These are phyloP conservation scores for Callospermophilus lateralis DNA, from an alignment of 2,113 vertebrate genomes.

Conservation along the genomic window DNA sequence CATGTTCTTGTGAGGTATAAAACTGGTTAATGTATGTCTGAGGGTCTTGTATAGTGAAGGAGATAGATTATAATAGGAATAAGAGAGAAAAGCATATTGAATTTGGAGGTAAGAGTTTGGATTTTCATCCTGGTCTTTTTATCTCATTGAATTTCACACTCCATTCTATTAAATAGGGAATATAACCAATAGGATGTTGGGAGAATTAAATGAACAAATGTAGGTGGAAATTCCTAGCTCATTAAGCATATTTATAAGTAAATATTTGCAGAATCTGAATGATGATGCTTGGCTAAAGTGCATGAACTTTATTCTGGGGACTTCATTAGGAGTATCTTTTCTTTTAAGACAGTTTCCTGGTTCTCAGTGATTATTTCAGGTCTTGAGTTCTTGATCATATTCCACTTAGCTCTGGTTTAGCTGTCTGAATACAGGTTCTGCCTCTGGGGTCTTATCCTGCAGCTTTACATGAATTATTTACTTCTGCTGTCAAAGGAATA, in stretches of 20 bases:
- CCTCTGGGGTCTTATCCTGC: conserved; percentile 24
- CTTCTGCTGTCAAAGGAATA: conserved; percentile 10
- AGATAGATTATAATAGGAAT: not conserved
- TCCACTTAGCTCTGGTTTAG: conserved; percentile 57
- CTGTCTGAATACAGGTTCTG: conserved; percentile 4
- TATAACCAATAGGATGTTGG: not conserved
- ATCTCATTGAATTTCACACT: conserved; percentile 19
- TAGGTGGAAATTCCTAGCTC: conserved; percentile 27
- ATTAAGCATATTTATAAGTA: conserved; percentile 35
- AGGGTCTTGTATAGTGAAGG: not conserved
- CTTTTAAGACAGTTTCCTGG: conserved; percentile 6
- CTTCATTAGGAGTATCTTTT: not conserved
- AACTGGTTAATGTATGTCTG: not conserved
- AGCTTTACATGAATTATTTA: conserved; percentile 70
- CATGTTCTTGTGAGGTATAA: not conserved
- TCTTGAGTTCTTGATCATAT: not conserved
- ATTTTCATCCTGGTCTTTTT: conserved; percentile 12
- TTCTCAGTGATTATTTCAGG: conserved; percentile 24
- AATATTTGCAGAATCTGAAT: conserved; percentile 24
- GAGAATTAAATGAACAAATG: conserved; percentile 17
- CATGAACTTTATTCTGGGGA: conserved; percentile 6
- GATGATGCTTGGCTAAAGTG: not conserved
- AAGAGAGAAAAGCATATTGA: not conserved
- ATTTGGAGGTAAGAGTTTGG: conserved; percentile 6
- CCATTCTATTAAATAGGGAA: conserved; percentile 37